Base-by-base conservation (phyloP, 2,797 vertebrate genomes). In the Gymnothorax reevesii region DNA sequence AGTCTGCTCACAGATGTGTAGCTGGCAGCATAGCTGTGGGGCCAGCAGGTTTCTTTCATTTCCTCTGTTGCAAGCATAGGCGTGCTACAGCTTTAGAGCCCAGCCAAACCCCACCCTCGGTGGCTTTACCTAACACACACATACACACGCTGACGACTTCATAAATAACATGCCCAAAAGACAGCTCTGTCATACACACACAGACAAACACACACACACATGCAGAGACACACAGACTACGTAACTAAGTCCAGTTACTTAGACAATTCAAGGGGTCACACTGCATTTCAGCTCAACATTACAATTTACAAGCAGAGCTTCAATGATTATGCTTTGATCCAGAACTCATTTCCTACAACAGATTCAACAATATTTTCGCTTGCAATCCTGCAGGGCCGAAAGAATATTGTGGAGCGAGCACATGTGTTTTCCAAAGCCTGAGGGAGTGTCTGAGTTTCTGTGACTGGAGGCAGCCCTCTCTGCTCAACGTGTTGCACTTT, bases 131-230 rank as follows among this genome's bases (percentile, higher is more conserved):
- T 33, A 25, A 85, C 69, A 77, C 10, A 77, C 52, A 85, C 4
- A 77, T 69, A 75, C 84, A 83, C 66, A 87, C 7, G 71, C 17
- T 82, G 22, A 77, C 15, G 15, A n/a, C 64, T 13, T 7, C 22
- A 69, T 69, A 69, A n/a, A 69, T 69, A 69, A 69, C 10, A 69
- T 69, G n/a, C 2, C 25, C 7, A 6, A 69, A 69, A 69, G 64
- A 69, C 64, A 69, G n/a, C 20, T 4, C 15, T 64, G 20, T 64
- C 62, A 20, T 71, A 77, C 69, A 85, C 49, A 64, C 52, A 73
- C 69, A 64, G 17, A n/a, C 62, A 7, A 17, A 20, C 77, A 87
- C 64, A 82, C 57, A 71, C 13, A 64, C 64, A 66, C 64, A n/a
- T 9, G 25, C 22, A 69, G 22, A n/a, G 22, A 69, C 64, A 69